A percentile compares a stretch with the other conserved stretches of the same genome.
Evolutionary conservation across 1,140 invertebrate species (phyloP).

Genomic region (Acyrthosiphon pisum): DNA sequence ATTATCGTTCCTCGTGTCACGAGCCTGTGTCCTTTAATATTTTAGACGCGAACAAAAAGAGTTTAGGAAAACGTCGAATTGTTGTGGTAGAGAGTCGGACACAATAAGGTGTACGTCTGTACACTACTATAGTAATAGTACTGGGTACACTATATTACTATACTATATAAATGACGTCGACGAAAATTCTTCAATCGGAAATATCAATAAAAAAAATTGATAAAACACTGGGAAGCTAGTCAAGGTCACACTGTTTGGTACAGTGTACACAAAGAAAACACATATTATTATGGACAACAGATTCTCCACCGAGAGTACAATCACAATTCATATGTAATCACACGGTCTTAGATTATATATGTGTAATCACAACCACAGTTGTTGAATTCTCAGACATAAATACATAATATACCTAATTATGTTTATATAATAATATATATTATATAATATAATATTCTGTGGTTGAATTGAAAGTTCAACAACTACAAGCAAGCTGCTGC

Average conservation of each 20-base stretch:
- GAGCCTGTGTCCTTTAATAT: too few relatives aligned
- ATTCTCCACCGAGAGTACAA: constrained; percentile 37
- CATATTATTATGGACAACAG: neutral
- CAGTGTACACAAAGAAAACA: constrained; percentile 46
- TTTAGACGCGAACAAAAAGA: neutral
- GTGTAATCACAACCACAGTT: neutral
- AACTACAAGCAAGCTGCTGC: too few relatives aligned
- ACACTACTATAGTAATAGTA: neutral
- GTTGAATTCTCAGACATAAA: too few relatives aligned
- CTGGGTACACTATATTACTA: neutral
- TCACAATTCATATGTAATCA: neutral
- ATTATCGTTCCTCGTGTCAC: neutral
- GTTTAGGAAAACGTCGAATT: neutral
- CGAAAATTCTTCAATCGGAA: constrained; percentile 36
- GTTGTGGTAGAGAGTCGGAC: neutral
- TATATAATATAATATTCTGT: too few relatives aligned
- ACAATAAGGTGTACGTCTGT: neutral
- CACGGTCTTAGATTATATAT: too few relatives aligned
- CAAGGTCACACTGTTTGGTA: constrained; percentile 48
- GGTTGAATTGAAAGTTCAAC: too few relatives aligned
- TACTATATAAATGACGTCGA: constrained; percentile 47
- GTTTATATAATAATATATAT: too few relatives aligned
- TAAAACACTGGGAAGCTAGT: neutral
- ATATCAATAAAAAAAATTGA: constrained; percentile 49
- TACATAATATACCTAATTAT: too few relatives aligned